Evolutionary conservation across 2,888 invertebrate species (phyloP).

Genomic region (Theretra japonica): DNA sequence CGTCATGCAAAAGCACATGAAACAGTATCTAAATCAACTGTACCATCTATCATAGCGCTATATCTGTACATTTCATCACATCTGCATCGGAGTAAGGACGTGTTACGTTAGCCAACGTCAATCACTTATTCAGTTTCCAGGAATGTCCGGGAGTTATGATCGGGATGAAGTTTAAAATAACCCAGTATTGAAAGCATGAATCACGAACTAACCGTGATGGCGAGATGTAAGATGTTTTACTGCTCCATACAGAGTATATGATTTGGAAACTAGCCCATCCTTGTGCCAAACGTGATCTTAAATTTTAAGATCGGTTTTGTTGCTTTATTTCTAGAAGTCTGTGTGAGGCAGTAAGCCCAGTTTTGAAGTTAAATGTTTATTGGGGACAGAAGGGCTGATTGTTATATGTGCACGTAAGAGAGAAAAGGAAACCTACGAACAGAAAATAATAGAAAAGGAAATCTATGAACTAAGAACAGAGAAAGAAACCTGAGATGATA

Average conservation of each 20-base stretch:
- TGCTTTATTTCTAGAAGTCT: neutral
- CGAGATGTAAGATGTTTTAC: conserved; percentile 22
- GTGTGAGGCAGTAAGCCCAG: neutral
- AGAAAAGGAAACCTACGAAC: too few relatives aligned
- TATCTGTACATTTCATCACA: neutral
- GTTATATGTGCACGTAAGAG: too few relatives aligned
- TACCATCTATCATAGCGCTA: neutral
- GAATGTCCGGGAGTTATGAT: conserved; percentile 46
- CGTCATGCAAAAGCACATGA: neutral
- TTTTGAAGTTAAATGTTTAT: too few relatives aligned
- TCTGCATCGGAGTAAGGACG: conserved; percentile 4
- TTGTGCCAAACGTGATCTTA: neutral
- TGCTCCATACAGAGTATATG: conserved; percentile 1
- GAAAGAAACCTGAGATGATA: too few relatives aligned
- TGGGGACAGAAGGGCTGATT: too few relatives aligned
- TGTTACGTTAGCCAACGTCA: conserved; percentile 28
- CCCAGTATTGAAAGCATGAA: conserved; percentile 45
- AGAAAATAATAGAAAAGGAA: too few relatives aligned
- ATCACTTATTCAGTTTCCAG: conserved; percentile 35
- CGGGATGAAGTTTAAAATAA: conserved; percentile 55
- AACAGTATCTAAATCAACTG: neutral
- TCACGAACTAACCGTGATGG: conserved; percentile 42
- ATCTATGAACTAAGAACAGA: too few relatives aligned
- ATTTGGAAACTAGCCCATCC: conserved; percentile 24
- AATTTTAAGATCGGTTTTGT: neutral